Evolutionary conservation across 2,113 vertebrate genomes (phyloP).

Genomic region (Epinephelus lanceolatus): DNA sequence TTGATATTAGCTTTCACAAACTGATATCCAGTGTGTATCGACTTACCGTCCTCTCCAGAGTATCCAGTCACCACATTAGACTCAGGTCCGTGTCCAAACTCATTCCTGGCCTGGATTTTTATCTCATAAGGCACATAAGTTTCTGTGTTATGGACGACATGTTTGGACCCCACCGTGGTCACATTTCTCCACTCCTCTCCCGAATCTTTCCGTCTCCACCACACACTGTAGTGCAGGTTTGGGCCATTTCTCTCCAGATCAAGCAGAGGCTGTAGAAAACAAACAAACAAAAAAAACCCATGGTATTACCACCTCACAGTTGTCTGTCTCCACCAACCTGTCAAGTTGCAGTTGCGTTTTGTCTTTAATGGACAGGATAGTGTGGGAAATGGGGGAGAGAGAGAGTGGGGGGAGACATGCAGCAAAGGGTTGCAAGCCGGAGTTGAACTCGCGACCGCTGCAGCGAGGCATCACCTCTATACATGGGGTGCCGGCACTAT

Average conservation of each 20-base stretch:
- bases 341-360: too few relatives aligned
- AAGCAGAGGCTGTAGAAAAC: slow-evolving; percentile 67
- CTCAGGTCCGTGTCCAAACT: slow-evolving; percentile 90
- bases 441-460: too few relatives aligned
- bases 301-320: too few relatives aligned
- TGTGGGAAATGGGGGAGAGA: too few relatives aligned
- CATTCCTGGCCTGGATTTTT: slow-evolving; percentile 93
- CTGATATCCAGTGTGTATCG: not conserved
- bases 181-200: slow-evolving; percentile 89
- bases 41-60: slow-evolving; percentile 97
- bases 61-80: slow-evolving; percentile 90
- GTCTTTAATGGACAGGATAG: too few relatives aligned
- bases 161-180: slow-evolving; percentile 83
- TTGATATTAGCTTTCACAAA: not conserved
- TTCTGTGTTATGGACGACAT: slow-evolving; percentile 89
- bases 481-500: too few relatives aligned
- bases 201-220: slow-evolving; percentile 89
- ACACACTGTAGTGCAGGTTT: slow-evolving; percentile 90
- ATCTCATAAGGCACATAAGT: slow-evolving; percentile 95
- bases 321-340: too few relatives aligned
- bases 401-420: too few relatives aligned
- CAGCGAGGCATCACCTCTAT: too few relatives aligned
- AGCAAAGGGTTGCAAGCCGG: too few relatives aligned
- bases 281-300: not conserved
- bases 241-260: slow-evolving; percentile 92